These are phyloP conservation scores for Spilogale gracilis DNA, from an alignment of 2,113 vertebrate species.

Conservation along the genomic window DNA sequence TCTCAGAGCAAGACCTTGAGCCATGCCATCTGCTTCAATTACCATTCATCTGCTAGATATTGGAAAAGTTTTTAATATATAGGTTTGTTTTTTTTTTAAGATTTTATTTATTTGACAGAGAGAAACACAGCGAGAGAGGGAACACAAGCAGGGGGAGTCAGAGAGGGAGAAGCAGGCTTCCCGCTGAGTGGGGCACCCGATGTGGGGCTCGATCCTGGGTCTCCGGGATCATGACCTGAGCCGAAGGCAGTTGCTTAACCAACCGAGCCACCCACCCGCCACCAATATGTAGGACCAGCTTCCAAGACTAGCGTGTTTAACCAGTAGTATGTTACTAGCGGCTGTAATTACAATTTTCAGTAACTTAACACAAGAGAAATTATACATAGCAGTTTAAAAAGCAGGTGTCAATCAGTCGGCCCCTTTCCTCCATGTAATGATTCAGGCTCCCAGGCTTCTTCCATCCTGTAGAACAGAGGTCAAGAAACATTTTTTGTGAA, in stretches of 20 bases:
- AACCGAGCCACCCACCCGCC: too few species aligned
- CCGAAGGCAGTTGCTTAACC: too few species aligned
- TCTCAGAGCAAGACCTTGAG: conserved; percentile 6
- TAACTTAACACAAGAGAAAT: neutral
- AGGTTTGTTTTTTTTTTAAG: neutral
- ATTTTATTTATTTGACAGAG: too few species aligned
- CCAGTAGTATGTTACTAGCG: neutral
- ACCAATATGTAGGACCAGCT: neutral
- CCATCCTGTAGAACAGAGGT: neutral
- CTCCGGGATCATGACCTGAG: too few species aligned
- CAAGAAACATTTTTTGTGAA: conserved; percentile 35
- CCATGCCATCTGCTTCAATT: neutral
- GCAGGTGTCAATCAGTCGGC: neutral
- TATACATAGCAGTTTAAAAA: neutral
- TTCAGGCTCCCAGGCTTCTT: neutral
- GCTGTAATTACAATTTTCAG: conserved; percentile 33
- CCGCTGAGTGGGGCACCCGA: too few species aligned
- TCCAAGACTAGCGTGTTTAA: conserved; percentile 8
- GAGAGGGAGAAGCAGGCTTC: too few species aligned
- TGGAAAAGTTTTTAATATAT: conserved; percentile 28
- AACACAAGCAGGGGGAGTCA: too few species aligned
- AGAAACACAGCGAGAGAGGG: too few species aligned
- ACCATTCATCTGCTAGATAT: neutral
- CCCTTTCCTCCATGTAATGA: neutral
- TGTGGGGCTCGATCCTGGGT: too few species aligned